phyloP scores from a whole-genome alignment of 2,113 vertebrate species.

The Phyllostomus discolor region DNA sequence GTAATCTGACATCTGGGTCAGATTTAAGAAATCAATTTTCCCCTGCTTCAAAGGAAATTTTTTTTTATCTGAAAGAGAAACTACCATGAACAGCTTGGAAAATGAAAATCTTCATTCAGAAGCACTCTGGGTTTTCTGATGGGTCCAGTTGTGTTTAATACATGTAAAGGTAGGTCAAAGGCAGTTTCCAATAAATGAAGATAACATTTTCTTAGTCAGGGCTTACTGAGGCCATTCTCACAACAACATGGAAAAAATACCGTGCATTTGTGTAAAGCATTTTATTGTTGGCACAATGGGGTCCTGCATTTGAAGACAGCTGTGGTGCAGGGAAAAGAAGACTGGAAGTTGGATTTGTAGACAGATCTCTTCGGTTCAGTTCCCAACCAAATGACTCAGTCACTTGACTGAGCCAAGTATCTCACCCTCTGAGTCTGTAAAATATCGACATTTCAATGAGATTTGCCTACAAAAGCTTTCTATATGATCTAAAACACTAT shows the following conservation, averaged over 20 bases:
- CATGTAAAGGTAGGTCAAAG: slow-evolving; percentile 42
- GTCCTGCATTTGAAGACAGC: not conserved
- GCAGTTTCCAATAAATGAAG: slow-evolving; percentile 33
- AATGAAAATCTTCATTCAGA: slow-evolving; percentile 61
- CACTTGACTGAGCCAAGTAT: not conserved
- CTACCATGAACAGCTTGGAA: not conserved
- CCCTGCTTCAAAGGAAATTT: slow-evolving; percentile 11
- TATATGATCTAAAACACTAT: not conserved
- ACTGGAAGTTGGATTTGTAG: not conserved
- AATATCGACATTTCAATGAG: not conserved
- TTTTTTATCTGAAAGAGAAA: slow-evolving; percentile 48
- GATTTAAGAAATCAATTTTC: slow-evolving; percentile 56
- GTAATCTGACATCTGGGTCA: not conserved
- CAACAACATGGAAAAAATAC: not conserved
- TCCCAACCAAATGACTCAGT: not conserved
- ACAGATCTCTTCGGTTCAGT: not conserved
- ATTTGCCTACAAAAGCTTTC: not conserved
- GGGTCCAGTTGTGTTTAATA: slow-evolving; percentile 30
- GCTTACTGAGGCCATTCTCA: not conserved
- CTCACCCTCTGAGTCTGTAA: not conserved
- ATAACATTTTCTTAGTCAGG: not conserved
- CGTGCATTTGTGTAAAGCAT: not conserved
- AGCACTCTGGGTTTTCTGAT: slow-evolving; percentile 25
- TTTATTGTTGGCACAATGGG: not conserved
- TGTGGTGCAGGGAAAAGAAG: not conserved